Evolutionary conservation across 2,797 vertebrate species (phyloP).

Genomic region (Myotis findleyi): DNA sequence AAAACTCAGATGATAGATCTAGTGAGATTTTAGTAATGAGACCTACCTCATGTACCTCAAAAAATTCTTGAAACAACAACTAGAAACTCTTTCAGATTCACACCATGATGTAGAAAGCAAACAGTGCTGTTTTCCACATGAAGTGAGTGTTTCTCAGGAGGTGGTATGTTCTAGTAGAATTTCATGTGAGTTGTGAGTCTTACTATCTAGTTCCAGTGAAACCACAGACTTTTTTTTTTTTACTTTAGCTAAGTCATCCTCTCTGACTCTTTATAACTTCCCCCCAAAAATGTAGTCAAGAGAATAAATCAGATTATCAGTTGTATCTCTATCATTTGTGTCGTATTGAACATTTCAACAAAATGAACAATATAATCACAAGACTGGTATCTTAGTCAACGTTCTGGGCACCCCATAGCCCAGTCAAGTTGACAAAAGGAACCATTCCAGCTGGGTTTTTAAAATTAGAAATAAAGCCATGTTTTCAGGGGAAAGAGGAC

Average conservation of each 20-base stretch:
- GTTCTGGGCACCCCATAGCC: neutral
- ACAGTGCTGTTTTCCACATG: neutral
- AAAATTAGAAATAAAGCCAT: conserved; percentile 15
- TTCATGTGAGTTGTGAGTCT: neutral
- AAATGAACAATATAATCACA: neutral
- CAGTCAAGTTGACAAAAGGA: neutral
- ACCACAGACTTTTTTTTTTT: neutral
- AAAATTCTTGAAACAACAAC: neutral
- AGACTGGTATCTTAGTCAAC: neutral
- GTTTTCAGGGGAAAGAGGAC: neutral
- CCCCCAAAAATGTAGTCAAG: conserved; percentile 16
- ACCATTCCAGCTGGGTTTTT: neutral
- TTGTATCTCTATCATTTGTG: neutral
- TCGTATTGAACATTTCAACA: conserved; percentile 9
- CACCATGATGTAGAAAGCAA: neutral
- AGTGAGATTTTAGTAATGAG: neutral
- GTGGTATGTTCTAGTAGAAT: neutral
- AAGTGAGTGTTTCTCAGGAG: neutral
- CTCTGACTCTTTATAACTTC: conserved; percentile 3
- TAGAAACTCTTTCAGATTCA: neutral
- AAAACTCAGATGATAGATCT: neutral
- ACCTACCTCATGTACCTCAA: neutral
- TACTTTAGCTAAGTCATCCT: conserved; percentile 34
- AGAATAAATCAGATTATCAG: conserved; percentile 25
- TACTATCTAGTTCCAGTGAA: conserved; percentile 41